Percentiles rank a stretch among this genome's conserved stretches.
These are phyloP conservation scores for Dendrolimus pini DNA, from an alignment of 2,888 invertebrate species.

Conservation along the genomic window DNA sequence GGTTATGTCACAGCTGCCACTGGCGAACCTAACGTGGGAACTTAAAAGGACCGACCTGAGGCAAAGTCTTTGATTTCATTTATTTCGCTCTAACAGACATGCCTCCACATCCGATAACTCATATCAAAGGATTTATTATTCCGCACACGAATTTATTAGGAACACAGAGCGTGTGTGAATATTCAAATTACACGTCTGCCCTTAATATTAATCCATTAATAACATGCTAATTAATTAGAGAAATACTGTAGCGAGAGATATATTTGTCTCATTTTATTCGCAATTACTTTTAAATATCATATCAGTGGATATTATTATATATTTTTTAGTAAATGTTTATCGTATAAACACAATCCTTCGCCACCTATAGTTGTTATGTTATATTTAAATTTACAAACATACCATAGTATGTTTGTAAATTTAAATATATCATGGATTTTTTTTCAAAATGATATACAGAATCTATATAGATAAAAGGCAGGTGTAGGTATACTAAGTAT, in stretches of 20 bases:
- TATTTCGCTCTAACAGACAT: constrained; percentile 29
- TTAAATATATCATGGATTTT: too few relatives aligned
- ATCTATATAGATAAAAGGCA: too few relatives aligned
- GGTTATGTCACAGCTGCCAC: constrained; percentile 49
- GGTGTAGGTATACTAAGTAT: too few relatives aligned
- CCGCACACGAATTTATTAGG: constrained; percentile 13
- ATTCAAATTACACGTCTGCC: neutral
- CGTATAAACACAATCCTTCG: too few relatives aligned
- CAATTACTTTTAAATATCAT: too few relatives aligned
- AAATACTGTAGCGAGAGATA: neutral
- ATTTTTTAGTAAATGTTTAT: too few relatives aligned
- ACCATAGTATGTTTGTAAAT: too few relatives aligned
- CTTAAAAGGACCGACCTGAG: constrained; percentile 27
- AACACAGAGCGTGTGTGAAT: constrained; percentile 5
- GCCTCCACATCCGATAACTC: constrained; percentile 30
- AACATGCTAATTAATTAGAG: neutral
- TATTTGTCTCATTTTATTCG: neutral
- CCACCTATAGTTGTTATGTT: too few relatives aligned
- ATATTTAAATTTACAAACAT: too few relatives aligned
- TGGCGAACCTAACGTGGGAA: constrained; percentile 21
- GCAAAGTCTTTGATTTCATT: constrained; percentile 42
- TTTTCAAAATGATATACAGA: too few relatives aligned
- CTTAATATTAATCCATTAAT: neutral
- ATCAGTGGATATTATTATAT: too few relatives aligned
- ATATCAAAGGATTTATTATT: constrained; percentile 28